These are phyloP conservation scores for Anticlea derivata DNA, from an alignment of 2,888 invertebrate species.

Conservation along the genomic window DNA sequence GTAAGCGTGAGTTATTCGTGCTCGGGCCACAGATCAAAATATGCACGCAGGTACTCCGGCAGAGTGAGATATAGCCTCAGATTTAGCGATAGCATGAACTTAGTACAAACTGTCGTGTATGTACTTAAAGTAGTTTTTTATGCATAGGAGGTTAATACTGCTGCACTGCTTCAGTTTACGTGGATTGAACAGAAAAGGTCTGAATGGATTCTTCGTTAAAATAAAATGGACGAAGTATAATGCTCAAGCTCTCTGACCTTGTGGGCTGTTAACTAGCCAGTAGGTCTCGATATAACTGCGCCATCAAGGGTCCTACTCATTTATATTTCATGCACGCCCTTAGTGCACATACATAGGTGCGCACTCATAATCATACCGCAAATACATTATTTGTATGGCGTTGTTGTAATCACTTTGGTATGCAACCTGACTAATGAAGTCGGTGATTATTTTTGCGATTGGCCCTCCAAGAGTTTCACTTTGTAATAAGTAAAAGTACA, in stretches of 20 bases:
- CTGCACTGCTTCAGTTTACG: no score
- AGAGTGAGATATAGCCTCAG: no score
- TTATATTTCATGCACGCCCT: constrained; percentile 42
- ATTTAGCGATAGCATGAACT: no score
- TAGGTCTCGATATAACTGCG: constrained; percentile 38
- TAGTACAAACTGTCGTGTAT: no score
- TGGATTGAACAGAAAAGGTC: no score
- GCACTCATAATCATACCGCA: constrained; percentile 22
- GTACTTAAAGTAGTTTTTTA: no score
- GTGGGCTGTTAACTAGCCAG: not conserved
- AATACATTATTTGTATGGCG: constrained; percentile 24
- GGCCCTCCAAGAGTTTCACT: not conserved
- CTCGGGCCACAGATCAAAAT: no score
- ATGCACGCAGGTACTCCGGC: no score
- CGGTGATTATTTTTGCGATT: constrained; percentile 1
- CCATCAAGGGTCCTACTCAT: constrained; percentile 40
- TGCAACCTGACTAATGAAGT: constrained; percentile 9
- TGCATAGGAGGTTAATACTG: no score
- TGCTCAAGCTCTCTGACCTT: not conserved
- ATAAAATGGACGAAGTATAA: no score
- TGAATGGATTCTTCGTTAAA: no score
- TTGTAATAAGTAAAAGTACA: not conserved
- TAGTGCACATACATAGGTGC: constrained; percentile 37
- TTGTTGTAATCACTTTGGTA: constrained; percentile 15
- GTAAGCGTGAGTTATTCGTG: no score